Base-by-base conservation (phyloP, 1,140 invertebrate genomes). In the Caerostris darwini region DNA sequence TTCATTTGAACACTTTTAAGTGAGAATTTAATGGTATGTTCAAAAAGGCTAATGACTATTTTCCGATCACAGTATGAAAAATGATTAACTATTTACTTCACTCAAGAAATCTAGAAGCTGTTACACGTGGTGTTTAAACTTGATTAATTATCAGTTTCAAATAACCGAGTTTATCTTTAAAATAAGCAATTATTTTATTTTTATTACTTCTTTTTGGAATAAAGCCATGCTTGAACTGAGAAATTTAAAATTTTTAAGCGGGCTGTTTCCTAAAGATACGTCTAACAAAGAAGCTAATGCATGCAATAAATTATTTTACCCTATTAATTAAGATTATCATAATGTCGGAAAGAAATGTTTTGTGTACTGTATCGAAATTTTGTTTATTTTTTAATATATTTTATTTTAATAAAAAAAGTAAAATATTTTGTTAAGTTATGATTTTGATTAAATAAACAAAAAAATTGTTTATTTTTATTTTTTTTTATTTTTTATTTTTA, bases 71-170 rank as follows among this genome's bases (percentile, higher is more conserved):
- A 77, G 19, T 34, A 50, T 77, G 71, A 77, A 77, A 77, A 77
- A 77, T 77, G 71, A 50, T 50, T 77, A 77, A 77, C 71, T 77
- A 77, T 77, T 34, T 77, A 77, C 53, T 77, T 77, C 8, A 53
- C 71, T 50, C 8, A 77, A 77, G 71, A 77, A 77, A 50, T 34
- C 53, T 4, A 5, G 71, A 50, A 50, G 71, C 71, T 77, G 71
- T 77, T 34, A 77, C 12, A 77, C 53, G 71, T 1, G 71, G 71
- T 77, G 53, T 77, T 77, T 77, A 77, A 50, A 34, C 17, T 19
- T 77, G 71, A 77, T 77, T 77, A 50, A 77, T 77, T 77, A 12
- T 77, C 19, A 10, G 71, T 77, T 77, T 77, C 71, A 50, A 77
- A 77, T 50, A 77, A 77, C 71, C 34, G 34, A 50, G 71, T 77